A percentile compares a stretch with the other conserved stretches of the same genome.
phyloP scores from a whole-genome alignment of 2,888 invertebrate genomes.

The Anagyrus pseudococci region DNA sequence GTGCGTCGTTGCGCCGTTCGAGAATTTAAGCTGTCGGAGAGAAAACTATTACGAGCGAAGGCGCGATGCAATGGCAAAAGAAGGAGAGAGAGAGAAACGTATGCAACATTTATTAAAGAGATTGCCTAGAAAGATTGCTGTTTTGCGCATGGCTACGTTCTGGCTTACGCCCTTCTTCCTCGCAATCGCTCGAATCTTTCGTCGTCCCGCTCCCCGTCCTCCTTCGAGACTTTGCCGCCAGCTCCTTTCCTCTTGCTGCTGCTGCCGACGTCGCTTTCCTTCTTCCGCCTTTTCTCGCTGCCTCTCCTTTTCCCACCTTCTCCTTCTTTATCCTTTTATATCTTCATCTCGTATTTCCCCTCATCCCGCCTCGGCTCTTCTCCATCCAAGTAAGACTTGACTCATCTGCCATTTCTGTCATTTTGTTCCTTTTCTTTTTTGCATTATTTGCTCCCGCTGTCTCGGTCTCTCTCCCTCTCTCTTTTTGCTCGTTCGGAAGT shows the following conservation, averaged over 20 bases:
- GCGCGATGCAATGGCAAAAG: conserved; percentile 48
- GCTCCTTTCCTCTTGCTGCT: conserved; percentile 25
- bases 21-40: conserved; percentile 20
- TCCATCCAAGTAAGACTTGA: no score
- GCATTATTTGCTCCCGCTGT: conserved; percentile 12
- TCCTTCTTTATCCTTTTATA: conserved; percentile 10
- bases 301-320: conserved; percentile 11
- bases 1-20: no score
- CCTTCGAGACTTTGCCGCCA: conserved; percentile 14
- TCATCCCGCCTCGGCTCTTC: no score
- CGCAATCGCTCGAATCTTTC: conserved; percentile 36
- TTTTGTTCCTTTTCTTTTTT: conserved; percentile 28
- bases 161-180: no score
- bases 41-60: conserved; percentile 50
- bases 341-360: background rate
- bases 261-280: no score
- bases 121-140: conserved; percentile 59
- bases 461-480: conserved; percentile 3
- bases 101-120: conserved; percentile 59
- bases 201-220: conserved; percentile 11
- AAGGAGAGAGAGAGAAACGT: conserved; percentile 43
- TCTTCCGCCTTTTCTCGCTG: conserved; percentile 34
- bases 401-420: background rate
- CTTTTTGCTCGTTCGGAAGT: conserved; percentile 18
- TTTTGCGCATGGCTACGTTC: conserved; percentile 57